Conservation (phyloP, 2,888 invertebrate species). For the Vannuccia rotundouncinata region DNA sequence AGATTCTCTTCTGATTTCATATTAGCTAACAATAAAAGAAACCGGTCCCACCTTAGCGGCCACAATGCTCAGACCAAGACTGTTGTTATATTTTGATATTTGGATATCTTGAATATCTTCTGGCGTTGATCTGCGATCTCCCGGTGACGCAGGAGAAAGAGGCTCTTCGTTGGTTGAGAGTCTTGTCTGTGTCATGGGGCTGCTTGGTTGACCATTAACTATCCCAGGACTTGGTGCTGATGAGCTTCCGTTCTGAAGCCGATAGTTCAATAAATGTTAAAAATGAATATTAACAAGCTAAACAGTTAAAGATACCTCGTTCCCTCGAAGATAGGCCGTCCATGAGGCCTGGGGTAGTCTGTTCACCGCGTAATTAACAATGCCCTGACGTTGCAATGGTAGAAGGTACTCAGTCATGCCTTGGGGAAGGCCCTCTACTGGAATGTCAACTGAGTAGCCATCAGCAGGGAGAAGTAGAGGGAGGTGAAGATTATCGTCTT, state of each 20-base stretch:
- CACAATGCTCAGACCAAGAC: constrained; percentile 96
- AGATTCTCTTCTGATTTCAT: too few species aligned
- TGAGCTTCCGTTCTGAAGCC: not conserved
- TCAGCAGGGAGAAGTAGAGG: constrained; percentile 90
- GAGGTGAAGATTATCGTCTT: constrained; percentile 73
- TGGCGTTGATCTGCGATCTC: not conserved
- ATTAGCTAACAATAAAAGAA: too few species aligned
- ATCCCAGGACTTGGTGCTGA: not conserved
- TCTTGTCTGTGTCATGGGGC: not conserved
- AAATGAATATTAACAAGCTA: not conserved
- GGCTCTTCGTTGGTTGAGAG: not conserved
- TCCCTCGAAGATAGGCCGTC: not conserved
- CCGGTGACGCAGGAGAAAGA: not conserved
- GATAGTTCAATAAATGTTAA: not conserved
- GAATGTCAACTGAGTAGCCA: constrained; percentile 89
- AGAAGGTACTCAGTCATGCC: constrained; percentile 58
- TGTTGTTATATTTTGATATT: constrained; percentile 74
- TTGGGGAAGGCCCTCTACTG: constrained; percentile 75
- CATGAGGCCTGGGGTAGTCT: not conserved
- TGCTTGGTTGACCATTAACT: not conserved
- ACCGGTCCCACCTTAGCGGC: constrained; percentile 93
- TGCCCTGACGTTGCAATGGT: constrained; percentile 40
- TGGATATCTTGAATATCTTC: not conserved
- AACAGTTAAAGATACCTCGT: not conserved
- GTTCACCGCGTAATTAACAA: not conserved